Conservation (phyloP, 1,140 invertebrate genomes). For the Leptopilina boulardi region DNA sequence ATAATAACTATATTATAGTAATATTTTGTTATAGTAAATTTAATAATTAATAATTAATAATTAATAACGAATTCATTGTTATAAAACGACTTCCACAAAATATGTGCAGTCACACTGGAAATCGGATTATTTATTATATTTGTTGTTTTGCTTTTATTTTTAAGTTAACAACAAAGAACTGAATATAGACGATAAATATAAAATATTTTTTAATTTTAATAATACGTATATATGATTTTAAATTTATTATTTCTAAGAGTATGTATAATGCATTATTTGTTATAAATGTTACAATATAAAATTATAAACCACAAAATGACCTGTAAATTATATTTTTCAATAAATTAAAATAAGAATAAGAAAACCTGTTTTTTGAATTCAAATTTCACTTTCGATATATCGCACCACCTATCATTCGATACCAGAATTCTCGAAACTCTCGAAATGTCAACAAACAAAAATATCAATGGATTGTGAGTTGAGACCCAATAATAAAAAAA, state of each 20-base stretch:
- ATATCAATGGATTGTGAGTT: too few species aligned
- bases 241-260: background rate
- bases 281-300: constrained; percentile 20
- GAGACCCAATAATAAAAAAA: too few species aligned
- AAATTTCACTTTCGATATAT: background rate
- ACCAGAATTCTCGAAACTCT: too few species aligned
- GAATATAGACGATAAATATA: constrained; percentile 14
- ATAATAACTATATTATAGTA: background rate
- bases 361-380: background rate
- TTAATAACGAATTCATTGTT: background rate
- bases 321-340: constrained; percentile 26
- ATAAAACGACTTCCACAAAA: background rate
- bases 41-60: background rate
- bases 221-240: background rate
- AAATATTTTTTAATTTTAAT: background rate
- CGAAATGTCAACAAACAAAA: too few species aligned
- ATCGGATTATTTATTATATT: constrained; percentile 22
- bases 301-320: background rate
- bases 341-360: background rate
- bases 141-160: constrained; percentile 7
- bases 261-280: background rate
- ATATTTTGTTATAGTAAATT: background rate
- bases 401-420: too few species aligned
- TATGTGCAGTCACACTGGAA: background rate
- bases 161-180: constrained; percentile 25